Evolutionary conservation across 1,140 invertebrate species (phyloP).

Genomic region (Drosophila tropicalis): DNA sequence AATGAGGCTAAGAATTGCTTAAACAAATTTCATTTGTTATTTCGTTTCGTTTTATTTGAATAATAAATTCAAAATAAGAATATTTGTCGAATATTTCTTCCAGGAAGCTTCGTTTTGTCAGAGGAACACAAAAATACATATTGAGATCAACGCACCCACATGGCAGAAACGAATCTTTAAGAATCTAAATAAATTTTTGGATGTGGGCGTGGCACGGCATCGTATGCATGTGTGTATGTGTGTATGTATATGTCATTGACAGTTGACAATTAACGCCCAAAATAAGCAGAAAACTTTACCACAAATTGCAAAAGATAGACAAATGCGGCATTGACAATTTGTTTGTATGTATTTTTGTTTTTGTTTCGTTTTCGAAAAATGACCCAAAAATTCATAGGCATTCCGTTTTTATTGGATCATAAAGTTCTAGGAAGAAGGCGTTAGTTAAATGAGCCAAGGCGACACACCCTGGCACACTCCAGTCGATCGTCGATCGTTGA

Average conservation of each 20-base stretch:
- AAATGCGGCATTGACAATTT: constrained; percentile 5
- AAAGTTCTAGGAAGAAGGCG: constrained; percentile 63
- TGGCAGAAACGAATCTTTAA: constrained; percentile 25
- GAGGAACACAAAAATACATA: constrained; percentile 33
- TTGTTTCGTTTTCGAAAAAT: constrained; percentile 42
- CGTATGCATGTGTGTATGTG: constrained; percentile 46
- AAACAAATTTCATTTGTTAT: constrained; percentile 60
- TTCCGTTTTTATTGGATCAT: constrained; percentile 65
- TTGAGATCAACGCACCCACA: constrained; percentile 76
- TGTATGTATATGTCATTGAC: constrained; percentile 50
- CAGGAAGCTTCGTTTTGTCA: constrained; percentile 65
- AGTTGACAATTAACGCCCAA: constrained; percentile 71
- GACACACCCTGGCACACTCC: constrained; percentile 7
- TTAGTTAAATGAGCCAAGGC: constrained; percentile 50
- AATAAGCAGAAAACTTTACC: constrained; percentile 35
- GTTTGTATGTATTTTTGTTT: background rate
- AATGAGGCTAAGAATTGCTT: constrained; percentile 52
- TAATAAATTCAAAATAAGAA: constrained; percentile 6
- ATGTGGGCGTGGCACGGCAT: constrained; percentile 40
- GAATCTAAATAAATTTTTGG: constrained; percentile 26
- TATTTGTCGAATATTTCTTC: constrained; percentile 41
- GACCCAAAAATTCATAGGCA: constrained; percentile 50
- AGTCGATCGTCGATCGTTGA: background rate
- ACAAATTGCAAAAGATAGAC: constrained; percentile 13
- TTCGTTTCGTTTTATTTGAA: constrained; percentile 9